phyloP scores from a whole-genome alignment of 2,888 invertebrate genomes.

The Tolmerus cingulatus region DNA sequence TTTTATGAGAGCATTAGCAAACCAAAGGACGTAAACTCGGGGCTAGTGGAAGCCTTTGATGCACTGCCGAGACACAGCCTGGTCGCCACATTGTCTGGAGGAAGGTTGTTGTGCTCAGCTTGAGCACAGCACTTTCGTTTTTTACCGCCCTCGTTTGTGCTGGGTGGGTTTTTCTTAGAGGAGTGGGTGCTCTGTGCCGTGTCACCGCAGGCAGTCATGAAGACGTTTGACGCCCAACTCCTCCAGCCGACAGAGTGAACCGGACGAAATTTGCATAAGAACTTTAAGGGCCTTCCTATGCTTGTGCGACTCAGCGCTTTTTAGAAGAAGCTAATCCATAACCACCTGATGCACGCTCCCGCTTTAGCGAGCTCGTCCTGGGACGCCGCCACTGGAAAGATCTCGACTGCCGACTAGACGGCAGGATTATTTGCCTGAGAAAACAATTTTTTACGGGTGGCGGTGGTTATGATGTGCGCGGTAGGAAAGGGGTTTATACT shows the following conservation, averaged over 20 bases:
- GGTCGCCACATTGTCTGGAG: conserved; percentile 21
- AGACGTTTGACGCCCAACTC: not conserved
- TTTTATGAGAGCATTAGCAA: conserved; percentile 7
- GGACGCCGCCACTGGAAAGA: not conserved
- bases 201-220: not conserved
- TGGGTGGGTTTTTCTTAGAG: not conserved
- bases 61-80: not conserved
- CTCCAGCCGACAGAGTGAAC: not conserved
- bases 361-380: not conserved
- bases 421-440: not conserved
- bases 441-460: not conserved
- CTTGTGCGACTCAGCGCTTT: conserved; percentile 10
- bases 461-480: not conserved
- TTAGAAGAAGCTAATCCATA: conserved; percentile 20
- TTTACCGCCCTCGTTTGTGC: conserved; percentile 2
- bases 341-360: conserved; percentile 5
- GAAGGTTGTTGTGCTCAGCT: conserved; percentile 15
- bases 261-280: conserved; percentile 3
- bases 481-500: not conserved
- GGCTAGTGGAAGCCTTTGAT: not conserved
- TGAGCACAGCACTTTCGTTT: conserved; percentile 5
- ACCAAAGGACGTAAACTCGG: not conserved
- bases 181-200: not conserved
- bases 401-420: not conserved
- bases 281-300: conserved; percentile 6